Base-by-base conservation (phyloP, 1,140 invertebrate species). In the Oscheius sp. region DNA sequence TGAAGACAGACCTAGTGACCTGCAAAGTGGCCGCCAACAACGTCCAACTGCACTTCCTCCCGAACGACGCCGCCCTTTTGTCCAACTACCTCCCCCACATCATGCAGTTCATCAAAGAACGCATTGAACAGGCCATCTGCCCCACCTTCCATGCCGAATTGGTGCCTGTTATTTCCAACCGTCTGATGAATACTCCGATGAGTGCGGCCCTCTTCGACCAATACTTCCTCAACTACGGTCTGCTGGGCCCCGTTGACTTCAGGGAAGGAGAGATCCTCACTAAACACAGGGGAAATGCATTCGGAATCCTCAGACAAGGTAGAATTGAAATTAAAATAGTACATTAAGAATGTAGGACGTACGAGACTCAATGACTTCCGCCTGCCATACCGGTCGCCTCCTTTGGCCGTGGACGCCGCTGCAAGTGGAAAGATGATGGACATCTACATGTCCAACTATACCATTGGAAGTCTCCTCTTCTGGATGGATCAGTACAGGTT, bases 361-460 rank as follows among this genome's bases (percentile, higher is more conserved):
- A 83, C 83, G 18, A 74, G 81, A 23, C 77, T 83, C 15, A 83
- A 83, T 66, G 81, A 83, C 71, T 83, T 83, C 71, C 71, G 81
- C 36, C 65, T 83, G 23, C 81, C 81, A 15, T 84, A 83, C 71
- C 72, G 76, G 18, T 61, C 68, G 23, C 70, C 80, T 32, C 75
- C 81, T 49, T 55, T 85, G 7, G 49, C 67, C 18, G 36, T 76
- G 26, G 49, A 36, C 32, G 31, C 52, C 23, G 49, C 73, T 26
- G 73, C 67, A 29, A 36, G 61, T 26, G 72, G 75, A 63, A 55
- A 81, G 31, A 83, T 84, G 83, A 69, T 85, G 28, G 79, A 75
- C 4, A 85, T 82, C 70, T 79, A 83, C 49, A 34, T 84, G 38
- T 77, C 74, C 20, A 84, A 82, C 70, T 83, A 83, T 52, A 83